Conservation (phyloP, 2,888 invertebrate species). For the Ctena decussata region DNA sequence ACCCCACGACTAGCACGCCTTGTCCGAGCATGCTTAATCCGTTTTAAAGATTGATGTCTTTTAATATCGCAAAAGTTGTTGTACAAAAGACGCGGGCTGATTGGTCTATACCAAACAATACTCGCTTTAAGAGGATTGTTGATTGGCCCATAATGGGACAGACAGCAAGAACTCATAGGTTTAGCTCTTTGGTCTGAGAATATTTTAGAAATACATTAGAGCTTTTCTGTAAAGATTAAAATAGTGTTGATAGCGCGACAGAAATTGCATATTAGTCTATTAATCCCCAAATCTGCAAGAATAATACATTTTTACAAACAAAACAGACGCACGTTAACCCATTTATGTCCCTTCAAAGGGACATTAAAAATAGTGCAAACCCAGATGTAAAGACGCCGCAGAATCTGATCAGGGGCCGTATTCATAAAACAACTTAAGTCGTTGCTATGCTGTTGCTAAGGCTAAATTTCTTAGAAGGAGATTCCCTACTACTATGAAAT, state of each 20-base stretch:
- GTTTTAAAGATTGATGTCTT: not conserved
- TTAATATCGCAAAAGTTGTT: not conserved
- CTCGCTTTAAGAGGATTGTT: slow-evolving; percentile 3
- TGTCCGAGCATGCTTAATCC: slow-evolving; percentile 12
- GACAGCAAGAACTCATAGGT: not conserved
- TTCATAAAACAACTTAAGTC: no score
- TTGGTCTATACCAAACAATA: slow-evolving; percentile 3
- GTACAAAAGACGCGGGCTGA: not conserved
- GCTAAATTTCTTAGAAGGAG: no score
- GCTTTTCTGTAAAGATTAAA: not conserved
- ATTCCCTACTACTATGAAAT: no score
- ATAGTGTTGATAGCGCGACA: not conserved
- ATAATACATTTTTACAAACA: not conserved
- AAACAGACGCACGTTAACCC: not conserved
- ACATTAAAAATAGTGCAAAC: no score
- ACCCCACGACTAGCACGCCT: not conserved
- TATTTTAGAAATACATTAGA: not conserved
- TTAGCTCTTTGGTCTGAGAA: not conserved
- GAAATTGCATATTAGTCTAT: not conserved
- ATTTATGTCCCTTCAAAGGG: no score
- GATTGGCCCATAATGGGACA: not conserved
- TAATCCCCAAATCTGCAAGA: slow-evolving; percentile 4
- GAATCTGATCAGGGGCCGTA: no score
- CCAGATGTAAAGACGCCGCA: no score
- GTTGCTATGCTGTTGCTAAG: no score